phyloP scores from a whole-genome alignment of 2,113 vertebrate species.

The Phalacrocorax carbo region DNA sequence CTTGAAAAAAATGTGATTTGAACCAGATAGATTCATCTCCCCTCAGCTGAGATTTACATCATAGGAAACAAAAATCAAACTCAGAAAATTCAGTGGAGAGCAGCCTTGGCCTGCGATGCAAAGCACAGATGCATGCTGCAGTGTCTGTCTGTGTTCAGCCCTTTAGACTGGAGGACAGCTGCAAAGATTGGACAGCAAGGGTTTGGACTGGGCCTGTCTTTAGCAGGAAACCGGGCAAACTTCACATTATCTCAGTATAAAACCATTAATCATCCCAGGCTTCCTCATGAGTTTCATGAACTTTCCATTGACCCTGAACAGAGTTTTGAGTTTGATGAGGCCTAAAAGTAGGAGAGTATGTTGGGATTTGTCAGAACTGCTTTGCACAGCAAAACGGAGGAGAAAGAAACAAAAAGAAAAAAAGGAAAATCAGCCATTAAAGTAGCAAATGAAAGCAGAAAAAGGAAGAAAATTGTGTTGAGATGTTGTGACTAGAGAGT shows the following conservation, averaged over 20 bases:
- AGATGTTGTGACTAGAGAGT: neutral
- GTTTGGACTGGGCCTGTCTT: neutral
- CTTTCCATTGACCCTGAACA: constrained; percentile 8
- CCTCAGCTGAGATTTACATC: neutral
- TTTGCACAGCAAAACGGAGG: neutral
- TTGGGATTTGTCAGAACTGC: neutral
- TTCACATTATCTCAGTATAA: neutral
- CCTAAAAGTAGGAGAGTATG: neutral
- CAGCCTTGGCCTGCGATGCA: neutral
- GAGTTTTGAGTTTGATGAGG: constrained; percentile 12
- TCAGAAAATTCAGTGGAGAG: neutral
- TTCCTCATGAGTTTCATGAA: neutral
- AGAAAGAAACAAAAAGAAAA: neutral
- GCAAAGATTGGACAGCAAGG: neutral
- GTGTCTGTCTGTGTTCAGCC: neutral
- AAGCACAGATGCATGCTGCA: neutral
- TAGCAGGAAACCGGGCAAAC: neutral
- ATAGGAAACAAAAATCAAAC: neutral
- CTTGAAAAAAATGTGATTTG: neutral
- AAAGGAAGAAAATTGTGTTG: neutral
- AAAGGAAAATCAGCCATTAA: neutral
- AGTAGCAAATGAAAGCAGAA: neutral
- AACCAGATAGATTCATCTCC: accelerated
- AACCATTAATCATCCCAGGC: neutral
- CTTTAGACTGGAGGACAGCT: neutral